phyloP scores from a whole-genome alignment of 1,140 invertebrate genomes.

The Lepeophtheirus salmonis region DNA sequence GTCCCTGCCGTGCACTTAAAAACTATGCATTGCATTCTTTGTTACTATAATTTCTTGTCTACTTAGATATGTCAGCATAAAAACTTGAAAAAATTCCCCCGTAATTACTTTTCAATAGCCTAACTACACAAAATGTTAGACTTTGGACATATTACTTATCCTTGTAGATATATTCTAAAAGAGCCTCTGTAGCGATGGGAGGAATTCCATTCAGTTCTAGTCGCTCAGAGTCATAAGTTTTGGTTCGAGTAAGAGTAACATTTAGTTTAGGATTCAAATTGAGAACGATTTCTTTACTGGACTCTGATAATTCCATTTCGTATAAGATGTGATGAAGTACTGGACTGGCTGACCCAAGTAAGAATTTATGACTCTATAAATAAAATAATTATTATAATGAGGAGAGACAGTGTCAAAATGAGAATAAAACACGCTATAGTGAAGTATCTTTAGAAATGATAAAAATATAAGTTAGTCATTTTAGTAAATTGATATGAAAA shows the following conservation, averaged over 20 bases:
- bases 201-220: slow-evolving; percentile 15
- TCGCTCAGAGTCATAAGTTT: neutral
- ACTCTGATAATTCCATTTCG: neutral
- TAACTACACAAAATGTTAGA: too few species aligned
- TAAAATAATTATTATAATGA: neutral
- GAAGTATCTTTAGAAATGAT: too few species aligned
- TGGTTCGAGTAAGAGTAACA: neutral
- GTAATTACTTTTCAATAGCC: too few species aligned
- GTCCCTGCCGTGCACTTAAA: too few species aligned
- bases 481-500: too few species aligned
- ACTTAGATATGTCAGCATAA: too few species aligned
- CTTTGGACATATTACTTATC: slow-evolving; percentile 3
- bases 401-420: neutral
- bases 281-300: neutral
- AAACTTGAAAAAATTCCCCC: too few species aligned
- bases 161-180: slow-evolving; percentile 17
- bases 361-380: slow-evolving; percentile 3
- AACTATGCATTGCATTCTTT: neutral
- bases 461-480: too few species aligned
- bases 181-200: slow-evolving; percentile 14
- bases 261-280: slow-evolving; percentile 2
- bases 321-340: slow-evolving; percentile 10
- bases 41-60: too few species aligned
- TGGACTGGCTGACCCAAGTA: slow-evolving; percentile 12
- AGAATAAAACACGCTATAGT: too few species aligned